phyloP scores from a whole-genome alignment of 2,797 vertebrate genomes.

The Eupleurogrammus muticus region DNA sequence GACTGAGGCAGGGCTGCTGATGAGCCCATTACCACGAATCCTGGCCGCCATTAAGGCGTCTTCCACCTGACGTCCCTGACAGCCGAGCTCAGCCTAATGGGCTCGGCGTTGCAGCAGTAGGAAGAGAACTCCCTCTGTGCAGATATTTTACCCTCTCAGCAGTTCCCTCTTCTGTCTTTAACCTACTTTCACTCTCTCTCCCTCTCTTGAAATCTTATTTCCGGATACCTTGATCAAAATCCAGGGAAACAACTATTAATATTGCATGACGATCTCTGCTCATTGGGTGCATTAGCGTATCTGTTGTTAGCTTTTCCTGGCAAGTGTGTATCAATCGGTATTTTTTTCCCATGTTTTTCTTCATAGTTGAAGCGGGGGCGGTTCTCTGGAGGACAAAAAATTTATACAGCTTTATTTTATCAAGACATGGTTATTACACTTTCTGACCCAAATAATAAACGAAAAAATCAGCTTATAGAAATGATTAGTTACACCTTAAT shows the following conservation, averaged over 20 bases:
- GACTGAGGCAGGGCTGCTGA: slow-evolving; percentile 47
- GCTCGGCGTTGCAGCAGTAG: slow-evolving; percentile 53
- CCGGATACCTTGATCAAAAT: slow-evolving; percentile 40
- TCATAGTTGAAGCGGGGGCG: slow-evolving; percentile 1
- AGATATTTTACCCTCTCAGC: slow-evolving; percentile 62
- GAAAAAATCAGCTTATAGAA: too few relatives aligned
- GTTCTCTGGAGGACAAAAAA: not conserved
- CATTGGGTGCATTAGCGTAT: slow-evolving; percentile 48
- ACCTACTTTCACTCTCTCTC: slow-evolving; percentile 53
- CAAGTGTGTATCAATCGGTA: slow-evolving; percentile 45
- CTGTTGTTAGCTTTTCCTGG: slow-evolving; percentile 20
- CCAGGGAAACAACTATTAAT: slow-evolving; percentile 48
- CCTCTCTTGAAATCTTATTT: slow-evolving; percentile 44
- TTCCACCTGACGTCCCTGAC: slow-evolving; percentile 69
- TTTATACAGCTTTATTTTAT: slow-evolving; percentile 5
- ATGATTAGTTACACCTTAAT: too few relatives aligned
- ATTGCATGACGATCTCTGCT: slow-evolving; percentile 48
- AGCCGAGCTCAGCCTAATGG: slow-evolving; percentile 65
- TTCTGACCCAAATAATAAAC: not conserved
- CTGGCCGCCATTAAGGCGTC: slow-evolving; percentile 51
- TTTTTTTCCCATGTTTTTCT: slow-evolving; percentile 7
- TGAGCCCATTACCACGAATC: slow-evolving; percentile 68
- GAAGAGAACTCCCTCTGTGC: slow-evolving; percentile 53
- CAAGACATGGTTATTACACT: not conserved
- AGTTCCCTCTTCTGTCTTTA: slow-evolving; percentile 41